A percentile compares a stretch with the other conserved stretches of the same genome.
Conservation (phyloP, 1,140 invertebrate species). For the Cotesia vestalis region DNA sequence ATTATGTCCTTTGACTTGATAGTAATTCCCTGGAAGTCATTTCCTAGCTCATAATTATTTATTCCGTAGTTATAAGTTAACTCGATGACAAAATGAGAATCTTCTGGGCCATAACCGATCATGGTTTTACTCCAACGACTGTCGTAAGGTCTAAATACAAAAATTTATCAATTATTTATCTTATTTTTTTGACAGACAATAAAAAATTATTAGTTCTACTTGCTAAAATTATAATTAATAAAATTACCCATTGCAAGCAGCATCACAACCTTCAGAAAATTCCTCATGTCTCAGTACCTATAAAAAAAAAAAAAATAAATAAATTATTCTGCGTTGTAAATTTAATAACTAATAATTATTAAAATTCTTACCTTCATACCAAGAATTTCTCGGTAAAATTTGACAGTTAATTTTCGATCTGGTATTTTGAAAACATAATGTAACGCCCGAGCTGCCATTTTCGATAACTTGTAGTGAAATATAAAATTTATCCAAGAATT, state of each 20-base stretch:
- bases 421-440: conserved; percentile 97
- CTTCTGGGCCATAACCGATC: conserved; percentile 97
- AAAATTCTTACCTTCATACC: conserved; percentile 87
- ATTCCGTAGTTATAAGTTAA: conserved; percentile 98
- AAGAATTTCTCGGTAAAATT: conserved; percentile 89
- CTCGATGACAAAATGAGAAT: conserved; percentile 95
- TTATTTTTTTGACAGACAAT: too few species aligned
- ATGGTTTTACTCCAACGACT: conserved; percentile 99
- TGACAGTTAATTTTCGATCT: conserved; percentile 81
- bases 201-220: too few species aligned
- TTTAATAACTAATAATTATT: conserved; percentile 21
- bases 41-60: conserved; percentile 82
- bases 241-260: conserved; percentile 92
- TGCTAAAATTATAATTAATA: conserved; percentile 20
- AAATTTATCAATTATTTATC: not conserved
- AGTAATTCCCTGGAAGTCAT: conserved; percentile 90
- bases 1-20: conserved; percentile 82
- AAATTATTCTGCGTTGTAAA: too few species aligned
- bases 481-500: too few species aligned
- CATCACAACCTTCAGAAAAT: conserved; percentile 95
- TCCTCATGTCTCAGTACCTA: conserved; percentile 96
- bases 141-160: conserved; percentile 82
- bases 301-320: not conserved
- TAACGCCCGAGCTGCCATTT: conserved; percentile 79
- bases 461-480: not conserved